A percentile compares a stretch with the other conserved stretches of the same genome.
Conservation (phyloP, 2,888 invertebrate species). For the Tupiocoris notatus region DNA sequence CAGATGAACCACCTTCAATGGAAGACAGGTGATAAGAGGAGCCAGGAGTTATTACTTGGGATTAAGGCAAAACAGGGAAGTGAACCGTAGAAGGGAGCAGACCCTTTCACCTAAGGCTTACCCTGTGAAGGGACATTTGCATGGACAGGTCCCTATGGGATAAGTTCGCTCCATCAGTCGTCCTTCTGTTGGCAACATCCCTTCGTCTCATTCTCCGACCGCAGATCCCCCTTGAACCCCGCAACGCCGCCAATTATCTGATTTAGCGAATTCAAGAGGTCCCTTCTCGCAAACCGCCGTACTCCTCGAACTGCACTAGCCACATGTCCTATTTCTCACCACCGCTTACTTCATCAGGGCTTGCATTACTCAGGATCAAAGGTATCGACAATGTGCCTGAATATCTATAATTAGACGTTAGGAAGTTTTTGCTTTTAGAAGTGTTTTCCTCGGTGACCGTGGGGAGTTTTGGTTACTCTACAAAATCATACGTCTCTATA, state of each 20-base stretch:
- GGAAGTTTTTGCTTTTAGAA: too few relatives aligned
- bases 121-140: slow-evolving; percentile 14
- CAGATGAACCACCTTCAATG: not conserved
- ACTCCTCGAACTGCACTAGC: not conserved
- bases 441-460: too few relatives aligned
- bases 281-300: too few relatives aligned
- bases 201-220: not conserved
- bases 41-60: slow-evolving; percentile 33
- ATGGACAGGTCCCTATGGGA: slow-evolving; percentile 29
- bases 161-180: not conserved
- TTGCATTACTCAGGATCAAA: too few relatives aligned
- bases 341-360: too few relatives aligned
- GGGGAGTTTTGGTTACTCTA: too few relatives aligned
- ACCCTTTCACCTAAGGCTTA: not conserved
- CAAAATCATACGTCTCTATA: too few relatives aligned
- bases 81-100: not conserved
- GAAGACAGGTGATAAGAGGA: slow-evolving; percentile 34
- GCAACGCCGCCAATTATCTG: slow-evolving; percentile 27
- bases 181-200: not conserved
- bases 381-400: too few relatives aligned
- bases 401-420: too few relatives aligned
- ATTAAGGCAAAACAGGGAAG: slow-evolving; percentile 4
- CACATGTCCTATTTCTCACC: slow-evolving; percentile 6
- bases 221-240: not conserved
- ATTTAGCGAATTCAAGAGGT: slow-evolving; percentile 22